phyloP scores from a whole-genome alignment of 2,113 vertebrate genomes.

The Platysternon megacephalum region DNA sequence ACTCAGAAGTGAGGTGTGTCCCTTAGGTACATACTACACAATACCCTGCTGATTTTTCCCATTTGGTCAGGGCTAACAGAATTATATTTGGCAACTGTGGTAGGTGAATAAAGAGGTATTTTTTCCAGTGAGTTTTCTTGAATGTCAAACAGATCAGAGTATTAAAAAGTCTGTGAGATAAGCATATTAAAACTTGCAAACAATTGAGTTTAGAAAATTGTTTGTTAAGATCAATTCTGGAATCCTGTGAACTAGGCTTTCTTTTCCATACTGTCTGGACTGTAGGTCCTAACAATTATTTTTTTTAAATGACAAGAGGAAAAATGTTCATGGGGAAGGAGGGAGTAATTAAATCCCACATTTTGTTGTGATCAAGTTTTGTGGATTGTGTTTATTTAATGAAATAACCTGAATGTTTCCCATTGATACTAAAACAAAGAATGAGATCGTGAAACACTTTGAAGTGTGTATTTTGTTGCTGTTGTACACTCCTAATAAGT shows the following conservation, averaged over 20 bases:
- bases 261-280: not conserved
- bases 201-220: conserved; percentile 40
- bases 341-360: not conserved
- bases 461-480: conserved; percentile 17
- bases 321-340: not conserved
- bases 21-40: conserved; percentile 36
- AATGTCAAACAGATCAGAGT: conserved; percentile 45
- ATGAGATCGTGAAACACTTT: not conserved
- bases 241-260: not conserved
- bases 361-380: not conserved
- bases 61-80: conserved; percentile 37
- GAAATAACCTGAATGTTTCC: not conserved
- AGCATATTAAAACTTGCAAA: conserved; percentile 44
- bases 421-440: conserved; percentile 25
- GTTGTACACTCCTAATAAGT: not conserved
- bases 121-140: conserved; percentile 41
- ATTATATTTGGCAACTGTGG: conserved; percentile 43
- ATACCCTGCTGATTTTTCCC: conserved; percentile 45
- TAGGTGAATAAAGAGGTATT: not conserved
- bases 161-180: conserved; percentile 38
- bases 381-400: not conserved
- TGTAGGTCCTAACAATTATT: not conserved
- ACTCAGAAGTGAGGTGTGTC: conserved; percentile 31
- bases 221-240: conserved; percentile 5
- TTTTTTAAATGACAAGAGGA: not conserved